Conservation (phyloP, 2,113 vertebrate genomes). For the Dipodomys stephensi region DNA sequence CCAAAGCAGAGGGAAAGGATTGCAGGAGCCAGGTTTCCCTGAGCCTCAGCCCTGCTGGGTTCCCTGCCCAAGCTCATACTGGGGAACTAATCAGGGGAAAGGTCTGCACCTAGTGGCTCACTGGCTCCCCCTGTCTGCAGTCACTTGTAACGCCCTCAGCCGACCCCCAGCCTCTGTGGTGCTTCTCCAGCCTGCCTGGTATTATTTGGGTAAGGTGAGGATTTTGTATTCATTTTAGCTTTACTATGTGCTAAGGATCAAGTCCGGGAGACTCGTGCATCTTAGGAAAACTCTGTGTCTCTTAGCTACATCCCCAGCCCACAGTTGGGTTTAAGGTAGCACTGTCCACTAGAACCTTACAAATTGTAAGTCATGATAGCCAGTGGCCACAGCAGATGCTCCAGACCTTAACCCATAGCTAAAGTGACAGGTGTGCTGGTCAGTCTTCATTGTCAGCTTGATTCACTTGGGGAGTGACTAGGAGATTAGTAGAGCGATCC, state of each 20-base stretch:
- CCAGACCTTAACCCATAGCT: background rate
- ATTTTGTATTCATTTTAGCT: no score
- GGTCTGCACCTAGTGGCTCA: background rate
- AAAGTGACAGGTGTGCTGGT: background rate
- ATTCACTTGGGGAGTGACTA: no score
- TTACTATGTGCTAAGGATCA: no score
- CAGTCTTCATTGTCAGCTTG: no score
- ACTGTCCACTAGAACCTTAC: background rate
- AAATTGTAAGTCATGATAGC: background rate
- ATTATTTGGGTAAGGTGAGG: background rate
- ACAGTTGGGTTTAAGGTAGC: background rate
- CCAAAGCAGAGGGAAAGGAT: background rate
- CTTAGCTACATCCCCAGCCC: no score
- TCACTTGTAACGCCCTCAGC: background rate
- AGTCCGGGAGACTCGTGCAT: no score
- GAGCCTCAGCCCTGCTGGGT: background rate
- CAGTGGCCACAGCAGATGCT: background rate
- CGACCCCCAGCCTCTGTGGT: background rate
- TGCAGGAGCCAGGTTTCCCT: background rate
- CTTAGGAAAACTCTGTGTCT: no score
- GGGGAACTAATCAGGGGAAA: background rate
- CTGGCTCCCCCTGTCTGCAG: background rate
- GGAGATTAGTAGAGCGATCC: no score
- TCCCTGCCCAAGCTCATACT: background rate
- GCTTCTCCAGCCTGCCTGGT: rapidly evolving